Percentiles rank a stretch among this genome's conserved stretches.
phyloP scores from a whole-genome alignment of 2,113 vertebrate species.

The Cynoglossus semilaevis region DNA sequence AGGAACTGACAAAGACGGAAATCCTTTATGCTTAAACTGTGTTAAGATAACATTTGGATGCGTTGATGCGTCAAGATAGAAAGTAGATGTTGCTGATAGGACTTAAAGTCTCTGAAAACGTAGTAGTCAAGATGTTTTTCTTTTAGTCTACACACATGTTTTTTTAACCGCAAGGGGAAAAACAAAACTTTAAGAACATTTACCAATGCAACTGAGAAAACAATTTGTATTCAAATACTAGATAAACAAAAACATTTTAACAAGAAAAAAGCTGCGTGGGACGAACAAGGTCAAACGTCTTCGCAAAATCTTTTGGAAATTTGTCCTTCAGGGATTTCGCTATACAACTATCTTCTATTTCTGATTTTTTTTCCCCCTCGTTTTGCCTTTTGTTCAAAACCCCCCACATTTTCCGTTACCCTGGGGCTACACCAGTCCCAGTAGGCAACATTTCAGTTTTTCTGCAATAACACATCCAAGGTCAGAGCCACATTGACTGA shows the following conservation, averaged over 20 bases:
- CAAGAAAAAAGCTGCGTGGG: background rate
- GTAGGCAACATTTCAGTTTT: constrained; percentile 23
- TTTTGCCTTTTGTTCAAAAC: constrained; percentile 33
- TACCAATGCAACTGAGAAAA: background rate
- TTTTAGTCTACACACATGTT: background rate
- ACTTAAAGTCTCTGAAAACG: too few relatives aligned
- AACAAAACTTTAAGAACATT: constrained; percentile 2
- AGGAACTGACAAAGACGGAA: too few relatives aligned
- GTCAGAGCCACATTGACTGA: constrained; percentile 29
- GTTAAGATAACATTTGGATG: too few relatives aligned
- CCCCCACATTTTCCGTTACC: constrained; percentile 18
- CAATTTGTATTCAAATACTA: background rate
- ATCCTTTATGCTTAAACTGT: too few relatives aligned
- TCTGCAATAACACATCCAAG: constrained; percentile 44
- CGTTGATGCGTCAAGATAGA: too few relatives aligned
- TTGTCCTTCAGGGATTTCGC: background rate
- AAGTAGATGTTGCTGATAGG: too few relatives aligned
- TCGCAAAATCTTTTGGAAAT: constrained; percentile 5
- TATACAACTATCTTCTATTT: background rate
- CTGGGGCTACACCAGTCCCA: constrained; percentile 28
- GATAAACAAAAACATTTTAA: too few relatives aligned
- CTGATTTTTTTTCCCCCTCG: constrained; percentile 9
- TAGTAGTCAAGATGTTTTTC: constrained; percentile 21
- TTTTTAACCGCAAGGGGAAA: too few relatives aligned
- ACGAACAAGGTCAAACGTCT: constrained; percentile 10